These are phyloP conservation scores for Dasypogon diadema DNA, from an alignment of 2,888 invertebrate genomes.

Conservation along the genomic window DNA sequence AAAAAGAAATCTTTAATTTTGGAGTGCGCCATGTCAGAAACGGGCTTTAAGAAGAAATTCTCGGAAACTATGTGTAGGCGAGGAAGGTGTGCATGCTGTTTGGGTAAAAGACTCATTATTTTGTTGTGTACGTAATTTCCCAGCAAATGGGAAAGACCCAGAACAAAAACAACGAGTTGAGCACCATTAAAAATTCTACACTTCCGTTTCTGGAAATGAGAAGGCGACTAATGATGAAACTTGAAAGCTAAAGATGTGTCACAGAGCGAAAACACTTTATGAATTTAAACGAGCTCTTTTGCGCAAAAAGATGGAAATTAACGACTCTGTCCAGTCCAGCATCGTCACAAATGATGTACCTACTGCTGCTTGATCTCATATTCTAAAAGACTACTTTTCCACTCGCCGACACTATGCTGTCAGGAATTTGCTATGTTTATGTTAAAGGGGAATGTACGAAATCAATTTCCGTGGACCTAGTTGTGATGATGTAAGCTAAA, in stretches of 20 bases:
- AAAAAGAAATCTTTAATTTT: background rate
- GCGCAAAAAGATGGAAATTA: conserved; percentile 44
- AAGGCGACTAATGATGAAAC: conserved; percentile 45
- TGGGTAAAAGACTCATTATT: background rate
- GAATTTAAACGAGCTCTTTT: conserved; percentile 51
- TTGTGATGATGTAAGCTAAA: background rate
- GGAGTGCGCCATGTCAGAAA: background rate
- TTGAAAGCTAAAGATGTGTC: conserved; percentile 43
- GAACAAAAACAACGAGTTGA: background rate
- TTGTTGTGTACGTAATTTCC: background rate
- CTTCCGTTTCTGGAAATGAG: conserved; percentile 49
- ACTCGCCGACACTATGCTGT: conserved; percentile 6
- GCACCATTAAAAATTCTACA: conserved; percentile 37
- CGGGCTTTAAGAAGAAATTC: background rate
- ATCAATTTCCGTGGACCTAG: conserved; percentile 37
- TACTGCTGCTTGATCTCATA: conserved; percentile 31
- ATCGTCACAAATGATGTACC: conserved; percentile 5
- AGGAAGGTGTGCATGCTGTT: background rate
- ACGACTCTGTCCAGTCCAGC: conserved; percentile 17
- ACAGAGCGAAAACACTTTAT: conserved; percentile 47
- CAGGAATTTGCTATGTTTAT: conserved; percentile 12
- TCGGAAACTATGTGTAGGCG: background rate
- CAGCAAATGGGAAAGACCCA: conserved; percentile 12
- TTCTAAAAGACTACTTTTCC: conserved; percentile 27
- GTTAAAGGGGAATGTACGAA: conserved; percentile 26